phyloP scores from a whole-genome alignment of 2,888 invertebrate genomes.

The Odontothrips loti region DNA sequence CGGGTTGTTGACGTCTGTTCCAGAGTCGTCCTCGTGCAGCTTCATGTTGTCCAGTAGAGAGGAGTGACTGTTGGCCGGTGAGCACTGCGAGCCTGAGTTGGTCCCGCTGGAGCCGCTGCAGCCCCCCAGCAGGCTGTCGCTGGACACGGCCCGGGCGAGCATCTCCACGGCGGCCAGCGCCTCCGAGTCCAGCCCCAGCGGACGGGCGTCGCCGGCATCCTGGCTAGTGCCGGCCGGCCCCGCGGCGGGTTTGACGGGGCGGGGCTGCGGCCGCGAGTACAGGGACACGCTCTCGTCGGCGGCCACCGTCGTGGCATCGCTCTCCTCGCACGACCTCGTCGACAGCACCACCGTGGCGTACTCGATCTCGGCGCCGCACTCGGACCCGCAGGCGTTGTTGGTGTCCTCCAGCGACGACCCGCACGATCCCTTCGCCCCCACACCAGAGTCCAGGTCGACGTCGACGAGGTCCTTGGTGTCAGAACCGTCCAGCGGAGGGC shows the following conservation, averaged over 20 bases:
- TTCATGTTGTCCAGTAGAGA: conserved; percentile 19
- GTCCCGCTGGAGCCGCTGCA: not conserved
- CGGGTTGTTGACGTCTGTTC: conserved; percentile 36
- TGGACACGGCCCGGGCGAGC: conserved; percentile 6
- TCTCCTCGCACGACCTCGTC: not conserved
- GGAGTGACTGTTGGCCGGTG: conserved; percentile 10
- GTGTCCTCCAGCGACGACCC: not conserved
- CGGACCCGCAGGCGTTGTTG: not conserved
- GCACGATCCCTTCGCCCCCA: not conserved
- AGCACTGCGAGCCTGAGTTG: conserved; percentile 2
- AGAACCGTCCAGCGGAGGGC: not conserved
- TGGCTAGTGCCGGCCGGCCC: not conserved
- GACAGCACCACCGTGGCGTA: conserved; percentile 5
- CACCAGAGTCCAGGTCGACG: not conserved
- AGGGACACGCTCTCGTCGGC: not conserved
- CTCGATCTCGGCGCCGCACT: not conserved
- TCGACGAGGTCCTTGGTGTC: not conserved
- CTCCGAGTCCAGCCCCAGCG: conserved; percentile 2
- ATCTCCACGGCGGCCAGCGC: conserved; percentile 12
- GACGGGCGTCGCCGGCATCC: not conserved
- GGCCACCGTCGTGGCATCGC: not conserved
- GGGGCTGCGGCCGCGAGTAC: conserved; percentile 4
- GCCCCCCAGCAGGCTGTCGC: conserved; percentile 13
- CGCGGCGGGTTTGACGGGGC: not conserved
- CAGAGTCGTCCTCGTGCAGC: conserved; percentile 33